A percentile compares a stretch with the other conserved stretches of the same genome.
These are phyloP conservation scores for Argyresthia goedartella DNA, from an alignment of 2,888 invertebrate species.

Conservation along the genomic window DNA sequence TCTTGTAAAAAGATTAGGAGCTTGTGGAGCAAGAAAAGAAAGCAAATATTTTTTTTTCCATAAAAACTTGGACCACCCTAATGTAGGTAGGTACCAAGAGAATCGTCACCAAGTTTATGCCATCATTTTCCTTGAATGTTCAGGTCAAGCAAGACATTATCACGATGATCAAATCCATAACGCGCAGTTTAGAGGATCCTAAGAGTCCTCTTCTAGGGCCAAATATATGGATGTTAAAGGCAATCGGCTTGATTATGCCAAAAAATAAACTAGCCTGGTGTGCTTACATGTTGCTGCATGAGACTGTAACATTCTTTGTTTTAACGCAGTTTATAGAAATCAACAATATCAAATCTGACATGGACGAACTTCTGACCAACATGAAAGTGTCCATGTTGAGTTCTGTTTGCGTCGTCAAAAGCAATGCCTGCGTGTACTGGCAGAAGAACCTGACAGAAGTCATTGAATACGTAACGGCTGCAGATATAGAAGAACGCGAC, in stretches of 20 bases:
- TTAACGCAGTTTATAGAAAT: constrained; percentile 43
- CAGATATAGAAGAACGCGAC: constrained; percentile 42
- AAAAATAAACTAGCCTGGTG: constrained; percentile 21
- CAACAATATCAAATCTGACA: constrained; percentile 37
- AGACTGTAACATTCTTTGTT: constrained; percentile 35
- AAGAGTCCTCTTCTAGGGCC: constrained; percentile 37
- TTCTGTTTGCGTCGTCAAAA: constrained; percentile 39
- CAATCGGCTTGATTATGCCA: constrained; percentile 36
- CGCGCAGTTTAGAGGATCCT: constrained; percentile 28
- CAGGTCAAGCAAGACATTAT: too few relatives aligned
- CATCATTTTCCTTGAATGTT: too few relatives aligned
- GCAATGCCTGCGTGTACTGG: constrained; percentile 39
- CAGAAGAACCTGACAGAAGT: constrained; percentile 38
- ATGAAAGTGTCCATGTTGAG: constrained; percentile 52
- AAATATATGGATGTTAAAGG: constrained; percentile 41
- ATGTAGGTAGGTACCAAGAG: too few relatives aligned
- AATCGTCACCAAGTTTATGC: too few relatives aligned
- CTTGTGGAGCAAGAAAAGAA: too few relatives aligned
- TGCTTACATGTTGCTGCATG: constrained; percentile 30
- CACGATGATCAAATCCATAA: too few relatives aligned
- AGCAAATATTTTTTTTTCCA: too few relatives aligned
- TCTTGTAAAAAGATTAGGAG: too few relatives aligned
- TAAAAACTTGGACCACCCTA: too few relatives aligned
- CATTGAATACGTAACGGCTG: constrained; percentile 38
- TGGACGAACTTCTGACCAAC: constrained; percentile 42